These are phyloP conservation scores for Chelidonichthys spinosus DNA, from an alignment of 2,797 vertebrate species.

Conservation along the genomic window DNA sequence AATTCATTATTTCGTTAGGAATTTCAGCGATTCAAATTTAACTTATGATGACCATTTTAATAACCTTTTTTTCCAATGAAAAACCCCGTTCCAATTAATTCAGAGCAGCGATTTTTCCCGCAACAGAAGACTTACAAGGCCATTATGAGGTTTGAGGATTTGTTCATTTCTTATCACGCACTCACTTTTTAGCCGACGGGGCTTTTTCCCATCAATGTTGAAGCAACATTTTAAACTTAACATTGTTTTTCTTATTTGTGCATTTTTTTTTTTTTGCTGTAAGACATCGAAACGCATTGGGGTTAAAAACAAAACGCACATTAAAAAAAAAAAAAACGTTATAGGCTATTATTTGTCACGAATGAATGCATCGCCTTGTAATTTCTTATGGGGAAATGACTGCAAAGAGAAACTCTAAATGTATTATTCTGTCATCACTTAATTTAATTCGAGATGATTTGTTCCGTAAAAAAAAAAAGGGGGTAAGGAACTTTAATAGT, in stretches of 20 bases:
- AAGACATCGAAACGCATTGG: background rate
- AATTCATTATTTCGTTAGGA: slow-evolving; percentile 14
- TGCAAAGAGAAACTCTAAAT: slow-evolving; percentile 21
- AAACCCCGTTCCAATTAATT: slow-evolving; percentile 16
- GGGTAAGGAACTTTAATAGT: slow-evolving; percentile 3
- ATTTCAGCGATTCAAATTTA: slow-evolving; percentile 22
- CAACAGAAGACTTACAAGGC: slow-evolving; percentile 46
- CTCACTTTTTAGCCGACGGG: too few species aligned
- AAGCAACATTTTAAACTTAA: background rate
- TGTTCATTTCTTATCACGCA: slow-evolving; percentile 34
- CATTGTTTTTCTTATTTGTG: background rate
- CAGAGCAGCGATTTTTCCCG: slow-evolving; percentile 15
- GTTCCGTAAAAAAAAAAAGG: background rate
- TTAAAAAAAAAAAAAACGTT: background rate
- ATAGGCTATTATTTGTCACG: slow-evolving; percentile 13
- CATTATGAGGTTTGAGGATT: slow-evolving; percentile 32
- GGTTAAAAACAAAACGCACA: background rate
- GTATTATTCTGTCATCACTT: slow-evolving; percentile 45
- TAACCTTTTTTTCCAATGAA: slow-evolving; percentile 17
- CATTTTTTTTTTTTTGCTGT: background rate
- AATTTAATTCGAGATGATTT: slow-evolving; percentile 30
- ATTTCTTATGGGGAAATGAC: slow-evolving; percentile 31
- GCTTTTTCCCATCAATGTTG: slow-evolving; percentile 18
- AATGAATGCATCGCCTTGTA: slow-evolving; percentile 16
- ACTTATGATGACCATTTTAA: slow-evolving; percentile 36